A percentile compares a stretch with the other conserved stretches of the same genome.
These are phyloP conservation scores for Fratercula arctica DNA, from an alignment of 2,797 vertebrate species.

Conservation along the genomic window DNA sequence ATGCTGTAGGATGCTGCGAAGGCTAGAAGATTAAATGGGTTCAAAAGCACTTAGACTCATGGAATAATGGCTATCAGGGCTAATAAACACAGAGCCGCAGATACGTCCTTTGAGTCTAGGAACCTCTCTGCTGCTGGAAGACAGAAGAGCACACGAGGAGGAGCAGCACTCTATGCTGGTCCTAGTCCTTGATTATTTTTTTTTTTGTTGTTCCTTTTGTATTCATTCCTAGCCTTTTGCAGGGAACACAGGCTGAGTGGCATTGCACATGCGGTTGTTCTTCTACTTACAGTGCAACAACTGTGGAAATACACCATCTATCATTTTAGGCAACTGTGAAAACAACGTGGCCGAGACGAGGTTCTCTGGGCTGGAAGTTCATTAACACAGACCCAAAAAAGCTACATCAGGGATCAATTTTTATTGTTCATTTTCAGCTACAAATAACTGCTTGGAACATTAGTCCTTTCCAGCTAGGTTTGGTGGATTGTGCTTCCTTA, in stretches of 20 bases:
- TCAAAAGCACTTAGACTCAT: background rate
- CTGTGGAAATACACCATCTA: background rate
- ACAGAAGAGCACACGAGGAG: background rate
- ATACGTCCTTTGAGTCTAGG: background rate
- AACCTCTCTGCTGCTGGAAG: background rate
- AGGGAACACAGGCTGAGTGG: background rate
- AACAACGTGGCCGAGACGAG: rapidly evolving
- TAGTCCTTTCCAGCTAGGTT: background rate
- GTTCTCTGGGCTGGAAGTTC: background rate
- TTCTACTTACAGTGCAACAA: background rate
- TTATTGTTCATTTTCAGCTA: background rate
- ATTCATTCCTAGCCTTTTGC: background rate
- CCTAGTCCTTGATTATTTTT: background rate
- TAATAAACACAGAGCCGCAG: background rate
- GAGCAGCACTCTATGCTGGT: background rate
- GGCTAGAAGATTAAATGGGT: background rate
- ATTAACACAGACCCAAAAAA: background rate
- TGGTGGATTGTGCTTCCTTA: background rate
- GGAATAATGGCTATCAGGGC: background rate
- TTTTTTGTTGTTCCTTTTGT: background rate
- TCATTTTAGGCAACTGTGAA: background rate
- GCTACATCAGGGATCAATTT: background rate
- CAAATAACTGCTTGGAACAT: background rate
- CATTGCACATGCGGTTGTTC: rapidly evolving
- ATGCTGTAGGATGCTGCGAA: background rate